Conservation (phyloP, 2,888 invertebrate genomes). For the Diarsia dahlii region DNA sequence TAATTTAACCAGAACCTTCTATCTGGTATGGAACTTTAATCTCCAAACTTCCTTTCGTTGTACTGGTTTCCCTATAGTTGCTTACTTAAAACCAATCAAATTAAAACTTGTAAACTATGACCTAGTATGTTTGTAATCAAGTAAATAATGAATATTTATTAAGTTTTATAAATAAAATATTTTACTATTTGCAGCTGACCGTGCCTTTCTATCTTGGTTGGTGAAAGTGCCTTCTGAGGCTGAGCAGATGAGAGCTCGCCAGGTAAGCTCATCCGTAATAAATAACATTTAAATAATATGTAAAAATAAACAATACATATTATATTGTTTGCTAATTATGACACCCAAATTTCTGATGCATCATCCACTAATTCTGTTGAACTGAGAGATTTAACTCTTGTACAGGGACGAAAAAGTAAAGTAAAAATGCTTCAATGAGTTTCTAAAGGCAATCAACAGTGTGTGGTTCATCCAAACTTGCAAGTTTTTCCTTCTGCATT, state of each 20-base stretch:
- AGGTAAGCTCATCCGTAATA: conserved; percentile 83
- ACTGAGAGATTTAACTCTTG: not conserved
- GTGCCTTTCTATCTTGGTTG: conserved; percentile 98
- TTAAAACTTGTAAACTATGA: not conserved
- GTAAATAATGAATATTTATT: conserved; percentile 11
- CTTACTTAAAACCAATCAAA: conserved; percentile 1
- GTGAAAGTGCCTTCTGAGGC: conserved; percentile 99
- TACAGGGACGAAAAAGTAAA: not conserved
- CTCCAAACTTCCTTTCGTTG: not conserved
- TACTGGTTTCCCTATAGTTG: conserved; percentile 15
- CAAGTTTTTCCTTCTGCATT: not conserved
- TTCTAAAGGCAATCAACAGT: not conserved
- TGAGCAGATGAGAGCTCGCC: conserved; percentile 98
- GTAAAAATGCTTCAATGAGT: not conserved
- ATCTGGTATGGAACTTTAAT: not conserved
- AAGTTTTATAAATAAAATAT: not conserved
- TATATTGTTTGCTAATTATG: too few species aligned
- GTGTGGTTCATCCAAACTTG: not conserved
- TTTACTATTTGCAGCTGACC: conserved; percentile 92
- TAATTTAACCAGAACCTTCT: not conserved
- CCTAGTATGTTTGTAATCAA: conserved; percentile 9
- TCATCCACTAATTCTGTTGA: not conserved
- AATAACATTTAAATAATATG: too few species aligned
- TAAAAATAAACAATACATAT: too few species aligned
- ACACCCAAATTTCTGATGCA: not conserved